Evolutionary conservation across 2,113 vertebrate species (phyloP).

Genomic region (Pao palembangensis): DNA sequence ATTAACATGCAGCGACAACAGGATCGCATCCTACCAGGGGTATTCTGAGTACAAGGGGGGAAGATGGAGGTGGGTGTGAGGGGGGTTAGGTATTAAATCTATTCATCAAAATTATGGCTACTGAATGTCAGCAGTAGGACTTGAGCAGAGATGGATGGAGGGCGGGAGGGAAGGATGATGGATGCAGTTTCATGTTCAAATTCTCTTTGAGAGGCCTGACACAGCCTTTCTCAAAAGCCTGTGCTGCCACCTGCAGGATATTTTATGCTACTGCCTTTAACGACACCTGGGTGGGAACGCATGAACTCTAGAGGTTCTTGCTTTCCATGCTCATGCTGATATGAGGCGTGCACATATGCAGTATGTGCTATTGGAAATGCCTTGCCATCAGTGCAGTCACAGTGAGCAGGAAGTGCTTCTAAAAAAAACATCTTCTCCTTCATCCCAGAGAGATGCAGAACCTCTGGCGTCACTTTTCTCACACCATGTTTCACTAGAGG

Average conservation of each 20-base stretch:
- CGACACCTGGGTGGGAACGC: background rate
- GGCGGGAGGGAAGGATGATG: background rate
- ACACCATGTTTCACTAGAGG: too few species aligned
- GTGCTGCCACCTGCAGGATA: conserved; percentile 64
- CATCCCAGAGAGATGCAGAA: too few species aligned
- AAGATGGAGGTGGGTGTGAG: too few species aligned
- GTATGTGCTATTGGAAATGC: too few species aligned
- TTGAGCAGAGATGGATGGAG: conserved; percentile 1
- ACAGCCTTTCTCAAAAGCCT: conserved; percentile 17
- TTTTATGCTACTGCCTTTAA: background rate
- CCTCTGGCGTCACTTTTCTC: too few species aligned
- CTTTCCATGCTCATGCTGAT: too few species aligned
- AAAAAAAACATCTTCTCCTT: too few species aligned
- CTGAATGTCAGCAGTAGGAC: conserved; percentile 19
- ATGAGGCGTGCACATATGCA: too few species aligned
- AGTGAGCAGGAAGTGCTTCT: too few species aligned
- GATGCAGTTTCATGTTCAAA: background rate
- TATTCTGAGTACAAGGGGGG: conserved; percentile 14
- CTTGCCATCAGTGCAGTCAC: too few species aligned
- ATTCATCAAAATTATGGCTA: conserved; percentile 30
- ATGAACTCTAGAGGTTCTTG: too few species aligned
- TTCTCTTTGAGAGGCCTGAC: background rate
- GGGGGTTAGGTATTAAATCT: conserved; percentile 1
- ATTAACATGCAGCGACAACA: conserved; percentile 30
- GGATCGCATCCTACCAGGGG: conserved; percentile 16